phyloP scores from a whole-genome alignment of 2,888 invertebrate species.

The Lasioglossum figueresi region DNA sequence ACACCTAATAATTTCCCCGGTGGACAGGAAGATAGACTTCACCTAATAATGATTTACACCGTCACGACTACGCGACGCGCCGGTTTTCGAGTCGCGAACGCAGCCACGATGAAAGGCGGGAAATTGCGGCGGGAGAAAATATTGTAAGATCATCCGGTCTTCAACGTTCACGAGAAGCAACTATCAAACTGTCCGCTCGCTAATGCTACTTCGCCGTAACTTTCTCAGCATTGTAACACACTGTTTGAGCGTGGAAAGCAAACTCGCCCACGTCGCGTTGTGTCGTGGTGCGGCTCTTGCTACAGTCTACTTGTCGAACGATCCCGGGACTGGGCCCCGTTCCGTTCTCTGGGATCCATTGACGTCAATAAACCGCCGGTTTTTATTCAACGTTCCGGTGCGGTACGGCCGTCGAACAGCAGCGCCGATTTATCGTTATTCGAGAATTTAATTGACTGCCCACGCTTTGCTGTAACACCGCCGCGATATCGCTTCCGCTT shows the following conservation, averaged over 20 bases:
- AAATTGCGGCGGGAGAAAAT: slow-evolving; percentile 21
- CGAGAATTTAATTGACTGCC: slow-evolving; percentile 58
- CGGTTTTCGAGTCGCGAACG: background rate
- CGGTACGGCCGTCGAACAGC: slow-evolving; percentile 28
- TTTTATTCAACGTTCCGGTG: slow-evolving; percentile 34
- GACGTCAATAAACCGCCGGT: slow-evolving; percentile 51
- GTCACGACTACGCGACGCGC: background rate
- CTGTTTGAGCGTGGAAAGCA: slow-evolving; percentile 17
- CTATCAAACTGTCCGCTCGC: slow-evolving; percentile 18
- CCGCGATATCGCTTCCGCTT: slow-evolving; percentile 11
- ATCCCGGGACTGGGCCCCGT: background rate
- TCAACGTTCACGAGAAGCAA: background rate
- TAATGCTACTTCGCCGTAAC: slow-evolving; percentile 19
- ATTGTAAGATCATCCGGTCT: slow-evolving; percentile 6
- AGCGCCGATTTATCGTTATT: slow-evolving; percentile 61
- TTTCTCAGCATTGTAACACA: slow-evolving; percentile 52
- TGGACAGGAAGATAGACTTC: background rate
- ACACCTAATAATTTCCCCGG: background rate
- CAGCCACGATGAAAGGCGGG: background rate
- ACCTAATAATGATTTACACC: background rate
- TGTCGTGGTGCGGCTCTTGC: slow-evolving; percentile 46
- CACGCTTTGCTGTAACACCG: slow-evolving; percentile 43
- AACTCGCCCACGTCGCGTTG: slow-evolving; percentile 46
- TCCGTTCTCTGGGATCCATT: slow-evolving; percentile 40
- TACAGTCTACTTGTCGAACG: slow-evolving; percentile 59